phyloP scores from a whole-genome alignment of 2,888 invertebrate genomes.

The Eupithecia subumbrata region DNA sequence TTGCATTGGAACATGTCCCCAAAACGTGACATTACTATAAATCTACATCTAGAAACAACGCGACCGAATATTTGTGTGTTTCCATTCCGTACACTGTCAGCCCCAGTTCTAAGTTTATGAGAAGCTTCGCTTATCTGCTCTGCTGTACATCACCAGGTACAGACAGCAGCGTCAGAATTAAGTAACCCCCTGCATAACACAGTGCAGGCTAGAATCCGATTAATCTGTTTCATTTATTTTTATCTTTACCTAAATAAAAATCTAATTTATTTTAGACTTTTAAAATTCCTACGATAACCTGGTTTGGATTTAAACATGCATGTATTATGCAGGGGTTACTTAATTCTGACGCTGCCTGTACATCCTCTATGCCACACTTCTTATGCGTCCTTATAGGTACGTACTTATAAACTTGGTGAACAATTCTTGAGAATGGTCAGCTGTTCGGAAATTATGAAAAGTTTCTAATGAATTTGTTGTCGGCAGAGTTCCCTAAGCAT shows the following conservation, averaged over 20 bases:
- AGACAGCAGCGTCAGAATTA: too few species aligned
- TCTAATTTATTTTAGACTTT: too few species aligned
- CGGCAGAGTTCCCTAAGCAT: constrained; percentile 19
- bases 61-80: background rate
- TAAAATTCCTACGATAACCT: too few species aligned
- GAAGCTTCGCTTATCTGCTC: too few species aligned
- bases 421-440: constrained; percentile 20
- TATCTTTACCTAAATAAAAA: too few species aligned
- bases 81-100: background rate
- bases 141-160: too few species aligned
- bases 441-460: constrained; percentile 24
- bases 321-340: too few species aligned
- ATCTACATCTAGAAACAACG: background rate
- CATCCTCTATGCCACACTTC: background rate
- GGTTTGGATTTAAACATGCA: too few species aligned
- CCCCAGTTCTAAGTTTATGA: background rate
- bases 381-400: background rate
- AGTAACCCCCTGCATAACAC: too few species aligned
- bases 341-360: too few species aligned
- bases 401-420: background rate
- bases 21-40: background rate
- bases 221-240: too few species aligned
- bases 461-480: constrained; percentile 29
- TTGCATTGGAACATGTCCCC: background rate
- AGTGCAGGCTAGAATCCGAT: too few species aligned